These are phyloP conservation scores for Thunnus thynnus DNA, from an alignment of 2,113 vertebrate species.

Conservation along the genomic window DNA sequence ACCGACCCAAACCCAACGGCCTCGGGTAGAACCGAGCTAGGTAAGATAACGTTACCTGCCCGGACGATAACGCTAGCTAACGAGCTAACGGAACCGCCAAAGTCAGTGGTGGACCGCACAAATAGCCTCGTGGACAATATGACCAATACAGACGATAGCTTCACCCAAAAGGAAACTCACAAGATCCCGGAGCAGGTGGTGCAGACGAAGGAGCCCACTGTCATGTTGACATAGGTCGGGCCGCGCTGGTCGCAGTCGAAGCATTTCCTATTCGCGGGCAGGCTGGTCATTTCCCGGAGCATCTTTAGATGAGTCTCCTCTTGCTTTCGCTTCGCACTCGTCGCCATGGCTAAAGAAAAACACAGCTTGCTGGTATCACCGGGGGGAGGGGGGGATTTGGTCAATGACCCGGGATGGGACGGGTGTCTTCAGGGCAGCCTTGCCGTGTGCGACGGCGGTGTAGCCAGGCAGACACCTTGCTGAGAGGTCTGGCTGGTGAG, in stretches of 20 bases:
- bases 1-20: conserved; percentile 28
- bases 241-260: conserved; percentile 99
- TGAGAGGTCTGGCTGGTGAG: conserved; percentile 45
- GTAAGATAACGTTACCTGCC: conserved; percentile 56
- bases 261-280: conserved; percentile 96
- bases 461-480: conserved; percentile 67
- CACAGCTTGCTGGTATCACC: conserved; percentile 16
- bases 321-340: conserved; percentile 96
- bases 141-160: not conserved
- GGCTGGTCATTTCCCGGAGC: conserved; percentile 97
- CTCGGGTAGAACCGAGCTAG: conserved; percentile 14
- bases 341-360: conserved; percentile 88
- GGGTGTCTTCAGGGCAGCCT: conserved; percentile 55
- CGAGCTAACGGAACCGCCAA: conserved; percentile 66
- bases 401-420: conserved; percentile 35
- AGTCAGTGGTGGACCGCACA: conserved; percentile 22
- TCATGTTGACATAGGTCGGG: conserved; percentile 99
- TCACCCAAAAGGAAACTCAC: conserved; percentile 85
- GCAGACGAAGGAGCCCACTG: conserved; percentile 97
- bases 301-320: conserved; percentile 99
- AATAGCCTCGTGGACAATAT: not conserved
- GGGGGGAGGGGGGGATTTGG: conserved; percentile 36
- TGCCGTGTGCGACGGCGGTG: conserved; percentile 41
- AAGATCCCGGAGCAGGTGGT: conserved; percentile 98
- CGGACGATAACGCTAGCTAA: conserved; percentile 54